phyloP scores from a whole-genome alignment of 2,797 vertebrate genomes.

The Hirundo rustica region DNA sequence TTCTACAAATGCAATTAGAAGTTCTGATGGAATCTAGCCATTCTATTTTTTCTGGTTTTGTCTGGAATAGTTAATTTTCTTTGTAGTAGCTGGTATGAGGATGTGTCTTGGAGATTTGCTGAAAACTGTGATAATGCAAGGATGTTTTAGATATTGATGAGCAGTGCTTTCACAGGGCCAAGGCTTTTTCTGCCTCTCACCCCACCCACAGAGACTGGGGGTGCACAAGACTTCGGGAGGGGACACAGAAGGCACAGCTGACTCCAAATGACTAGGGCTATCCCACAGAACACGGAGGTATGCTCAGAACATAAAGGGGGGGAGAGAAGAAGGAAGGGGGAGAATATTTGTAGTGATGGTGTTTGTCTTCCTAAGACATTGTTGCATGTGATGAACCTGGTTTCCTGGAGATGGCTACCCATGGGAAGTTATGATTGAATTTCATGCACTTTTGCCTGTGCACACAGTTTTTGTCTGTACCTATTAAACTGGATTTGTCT shows the following conservation, averaged over 20 bases:
- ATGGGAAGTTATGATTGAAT: neutral
- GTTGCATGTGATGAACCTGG: neutral
- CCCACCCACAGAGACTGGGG: too few relatives aligned
- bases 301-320: accelerated
- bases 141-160: neutral
- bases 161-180: neutral
- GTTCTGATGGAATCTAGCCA: neutral
- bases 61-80: neutral
- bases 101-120: neutral
- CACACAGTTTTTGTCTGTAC: neutral
- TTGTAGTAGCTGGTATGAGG: neutral
- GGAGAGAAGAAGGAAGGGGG: neutral
- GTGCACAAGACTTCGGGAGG: neutral
- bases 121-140: accelerated
- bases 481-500: neutral
- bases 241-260: neutral
- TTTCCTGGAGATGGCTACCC: neutral
- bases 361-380: neutral
- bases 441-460: neutral
- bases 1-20: neutral
- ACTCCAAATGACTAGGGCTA: neutral
- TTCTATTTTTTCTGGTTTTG: neutral
- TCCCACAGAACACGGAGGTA: neutral
- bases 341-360: neutral
- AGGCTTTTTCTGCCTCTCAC: neutral